Evolutionary conservation across 2,888 invertebrate genomes (phyloP).

Genomic region (Mythimna vitellina): DNA sequence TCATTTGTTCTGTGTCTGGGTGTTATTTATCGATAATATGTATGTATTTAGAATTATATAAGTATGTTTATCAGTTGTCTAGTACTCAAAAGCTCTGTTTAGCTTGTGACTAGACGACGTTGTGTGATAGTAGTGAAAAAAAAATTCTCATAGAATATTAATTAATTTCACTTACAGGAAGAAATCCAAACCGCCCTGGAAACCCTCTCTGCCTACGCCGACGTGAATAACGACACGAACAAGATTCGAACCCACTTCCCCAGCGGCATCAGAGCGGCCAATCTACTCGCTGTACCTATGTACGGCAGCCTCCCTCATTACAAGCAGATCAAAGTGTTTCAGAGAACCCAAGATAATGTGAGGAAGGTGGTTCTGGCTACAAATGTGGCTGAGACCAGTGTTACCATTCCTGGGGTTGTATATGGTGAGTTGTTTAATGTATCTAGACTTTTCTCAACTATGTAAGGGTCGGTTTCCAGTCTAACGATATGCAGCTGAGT

Average conservation of each 20-base stretch:
- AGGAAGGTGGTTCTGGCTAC: conserved; percentile 98
- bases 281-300: conserved; percentile 95
- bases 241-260: conserved; percentile 84
- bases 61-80: too few species aligned
- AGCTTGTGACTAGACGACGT: too few species aligned
- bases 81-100: too few species aligned
- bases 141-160: too few species aligned
- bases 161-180: conserved; percentile 89
- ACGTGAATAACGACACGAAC: conserved; percentile 84
- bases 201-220: conserved; percentile 91
- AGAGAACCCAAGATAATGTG: conserved; percentile 92
- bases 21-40: too few species aligned
- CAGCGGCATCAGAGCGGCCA: conserved; percentile 78
- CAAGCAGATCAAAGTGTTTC: conserved; percentile 92
- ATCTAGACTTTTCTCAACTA: too few species aligned
- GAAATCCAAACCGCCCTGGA: conserved; percentile 96
- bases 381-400: conserved; percentile 99
- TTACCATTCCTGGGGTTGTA: conserved; percentile 97
- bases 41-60: too few species aligned
- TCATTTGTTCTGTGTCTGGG: too few species aligned
- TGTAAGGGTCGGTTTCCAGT: too few species aligned
- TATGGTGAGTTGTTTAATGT: conserved; percentile 92
- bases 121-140: too few species aligned
- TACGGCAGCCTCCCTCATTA: conserved; percentile 95
- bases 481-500: too few species aligned